Evolutionary conservation across 2,888 invertebrate genomes (phyloP).

Genomic region (Eristalinus aeneus): DNA sequence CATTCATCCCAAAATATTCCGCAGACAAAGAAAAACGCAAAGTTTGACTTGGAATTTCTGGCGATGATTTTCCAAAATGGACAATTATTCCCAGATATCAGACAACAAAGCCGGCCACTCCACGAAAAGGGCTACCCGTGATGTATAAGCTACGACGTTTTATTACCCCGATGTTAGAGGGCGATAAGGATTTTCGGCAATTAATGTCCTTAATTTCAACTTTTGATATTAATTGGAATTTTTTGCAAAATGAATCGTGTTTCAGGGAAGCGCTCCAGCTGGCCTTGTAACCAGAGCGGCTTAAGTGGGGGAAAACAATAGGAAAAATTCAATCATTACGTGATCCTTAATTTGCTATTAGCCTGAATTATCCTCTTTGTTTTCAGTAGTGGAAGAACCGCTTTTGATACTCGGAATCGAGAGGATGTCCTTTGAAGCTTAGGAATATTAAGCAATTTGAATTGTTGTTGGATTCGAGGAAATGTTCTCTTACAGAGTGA

Average conservation of each 20-base stretch:
- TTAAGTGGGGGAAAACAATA: not conserved
- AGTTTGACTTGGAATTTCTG: not conserved
- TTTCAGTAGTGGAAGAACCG: not conserved
- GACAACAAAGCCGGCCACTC: not conserved
- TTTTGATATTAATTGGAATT: not conserved
- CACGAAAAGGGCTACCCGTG: not conserved
- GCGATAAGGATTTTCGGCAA: not conserved
- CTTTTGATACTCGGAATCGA: not conserved
- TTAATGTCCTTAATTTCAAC: not conserved
- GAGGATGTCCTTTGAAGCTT: not conserved
- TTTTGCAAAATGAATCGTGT: slow-evolving; percentile 5
- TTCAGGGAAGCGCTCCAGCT: not conserved
- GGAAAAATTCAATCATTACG: not conserved
- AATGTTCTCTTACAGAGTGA: too few relatives aligned
- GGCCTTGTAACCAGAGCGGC: not conserved
- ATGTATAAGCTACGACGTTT: not conserved
- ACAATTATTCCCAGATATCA: not conserved
- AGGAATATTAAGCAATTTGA: too few relatives aligned
- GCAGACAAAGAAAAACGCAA: not conserved
- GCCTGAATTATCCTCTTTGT: not conserved
- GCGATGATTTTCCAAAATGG: not conserved
- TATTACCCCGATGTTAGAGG: not conserved
- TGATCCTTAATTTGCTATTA: not conserved
- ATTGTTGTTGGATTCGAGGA: too few relatives aligned
- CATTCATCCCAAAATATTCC: not conserved